Evolutionary conservation across 2,797 vertebrate genomes (phyloP), one percentile per base, ranked within the genome.

Genomic region (Taeniopygia guttata): DNA sequence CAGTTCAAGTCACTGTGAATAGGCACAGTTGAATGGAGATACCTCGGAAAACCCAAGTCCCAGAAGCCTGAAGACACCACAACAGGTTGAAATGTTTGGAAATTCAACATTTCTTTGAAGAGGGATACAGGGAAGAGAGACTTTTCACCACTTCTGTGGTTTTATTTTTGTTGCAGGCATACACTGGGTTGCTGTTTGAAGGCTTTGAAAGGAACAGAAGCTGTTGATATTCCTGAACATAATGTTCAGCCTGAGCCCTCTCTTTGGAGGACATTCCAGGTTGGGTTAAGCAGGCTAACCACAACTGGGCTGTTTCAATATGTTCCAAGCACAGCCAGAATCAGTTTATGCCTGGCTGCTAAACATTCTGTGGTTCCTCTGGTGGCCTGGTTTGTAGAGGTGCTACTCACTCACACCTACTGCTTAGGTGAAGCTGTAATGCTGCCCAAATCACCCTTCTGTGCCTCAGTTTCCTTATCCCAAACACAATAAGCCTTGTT

Each of bases 381-480:
- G 69, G 74, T 52, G 42, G 52, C 68, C 68, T 93, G 68, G 68
- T 83, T 83, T 84, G 59, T 34, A 72, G 42, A 92, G 38, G 62
- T 84, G 77, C 85, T 87, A 30, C 90, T 86, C 67, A 84, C 36
- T 80, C 74, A 49, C 74, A 84, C 59, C 75, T 63, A 30, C 75
- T 27, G 60, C 59, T 76, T 26, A 60, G 16, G 48, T 73, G 51
- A 86, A 93, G 54, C 55, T 74, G 34, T 60, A 67, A 45, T 43
- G 56, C 4, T 26, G 68, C 84, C n/a, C 70, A 87, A 34, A 42
- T 79, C 59, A 79, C 34, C 20, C 13, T 66, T 77, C 68, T 16
- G 18, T 80, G 75, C 75, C 84, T 92, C 93, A 77, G 81, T 94
- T 94, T 93, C 87, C 72, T 84, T 32, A 73, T 17, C 16, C 40